Evolutionary conservation across 1,140 invertebrate species (phyloP).

Genomic region (Leptestheria dahalacensis): DNA sequence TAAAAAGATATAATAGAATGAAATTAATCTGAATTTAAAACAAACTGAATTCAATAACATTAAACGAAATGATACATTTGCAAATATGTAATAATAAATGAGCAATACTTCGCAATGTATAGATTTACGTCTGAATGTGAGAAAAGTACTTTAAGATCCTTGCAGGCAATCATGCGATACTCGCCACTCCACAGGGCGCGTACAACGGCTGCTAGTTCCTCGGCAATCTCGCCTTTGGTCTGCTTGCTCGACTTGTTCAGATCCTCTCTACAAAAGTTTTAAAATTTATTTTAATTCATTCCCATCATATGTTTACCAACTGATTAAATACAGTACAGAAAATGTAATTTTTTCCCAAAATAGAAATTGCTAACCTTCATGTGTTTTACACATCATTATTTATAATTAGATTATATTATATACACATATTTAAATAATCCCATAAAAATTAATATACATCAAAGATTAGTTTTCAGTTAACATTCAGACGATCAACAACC

Average conservation of each 20-base stretch:
- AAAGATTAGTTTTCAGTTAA: not conserved
- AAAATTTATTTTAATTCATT: not conserved
- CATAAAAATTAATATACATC: slow-evolving; percentile 1
- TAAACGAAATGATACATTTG: no score
- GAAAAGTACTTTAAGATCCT: slow-evolving; percentile 55
- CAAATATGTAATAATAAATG: no score
- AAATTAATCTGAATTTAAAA: no score
- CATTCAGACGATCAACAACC: not conserved
- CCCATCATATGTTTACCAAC: slow-evolving; percentile 9
- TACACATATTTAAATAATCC: no score
- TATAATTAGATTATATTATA: slow-evolving; percentile 7
- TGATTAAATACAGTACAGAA: no score
- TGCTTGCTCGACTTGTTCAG: slow-evolving; percentile 27
- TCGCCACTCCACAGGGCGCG: slow-evolving; percentile 56
- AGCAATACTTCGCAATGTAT: no score
- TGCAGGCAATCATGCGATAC: slow-evolving; percentile 57
- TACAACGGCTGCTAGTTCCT: slow-evolving; percentile 57
- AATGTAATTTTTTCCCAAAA: no score
- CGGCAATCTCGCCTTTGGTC: slow-evolving; percentile 47
- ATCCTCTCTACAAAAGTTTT: not conserved
- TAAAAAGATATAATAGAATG: not conserved
- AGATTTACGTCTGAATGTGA: no score
- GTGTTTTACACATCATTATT: not conserved
- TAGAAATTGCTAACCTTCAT: no score
- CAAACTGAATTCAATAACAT: no score